Conservation (phyloP, 2,888 invertebrate species). For the Drosophila austrosaltans region DNA sequence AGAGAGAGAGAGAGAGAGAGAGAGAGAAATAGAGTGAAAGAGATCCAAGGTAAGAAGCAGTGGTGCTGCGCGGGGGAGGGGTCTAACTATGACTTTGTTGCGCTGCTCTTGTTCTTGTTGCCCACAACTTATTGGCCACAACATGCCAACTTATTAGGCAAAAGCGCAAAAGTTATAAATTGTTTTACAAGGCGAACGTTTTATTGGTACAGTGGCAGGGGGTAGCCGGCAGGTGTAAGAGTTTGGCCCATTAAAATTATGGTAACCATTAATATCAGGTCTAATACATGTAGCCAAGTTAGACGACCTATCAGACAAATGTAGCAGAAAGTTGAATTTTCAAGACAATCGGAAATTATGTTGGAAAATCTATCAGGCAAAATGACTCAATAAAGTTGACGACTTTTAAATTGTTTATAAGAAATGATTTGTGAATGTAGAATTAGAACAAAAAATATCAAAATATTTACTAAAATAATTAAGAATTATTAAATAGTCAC, state of each 20-base stretch:
- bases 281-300: conserved; percentile 4
- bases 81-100: neutral
- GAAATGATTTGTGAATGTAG: no score
- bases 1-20: neutral
- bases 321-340: neutral
- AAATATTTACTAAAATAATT: no score
- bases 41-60: neutral
- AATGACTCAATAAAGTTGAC: no score
- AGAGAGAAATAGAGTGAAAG: neutral
- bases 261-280: conserved; percentile 2
- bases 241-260: conserved; percentile 1
- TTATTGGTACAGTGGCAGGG: conserved; percentile 49
- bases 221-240: neutral
- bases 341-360: neutral
- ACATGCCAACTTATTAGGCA: conserved; percentile 79
- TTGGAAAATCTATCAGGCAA: neutral
- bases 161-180: conserved; percentile 77
- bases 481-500: no score
- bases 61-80: neutral
- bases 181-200: conserved; percentile 75
- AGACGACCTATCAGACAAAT: neutral
- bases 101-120: conserved; percentile 35
- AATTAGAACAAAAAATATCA: no score
- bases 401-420: no score
- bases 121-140: conserved; percentile 76